Conservation (phyloP, 2,888 invertebrate species). For the Himalopsyche anomala region DNA sequence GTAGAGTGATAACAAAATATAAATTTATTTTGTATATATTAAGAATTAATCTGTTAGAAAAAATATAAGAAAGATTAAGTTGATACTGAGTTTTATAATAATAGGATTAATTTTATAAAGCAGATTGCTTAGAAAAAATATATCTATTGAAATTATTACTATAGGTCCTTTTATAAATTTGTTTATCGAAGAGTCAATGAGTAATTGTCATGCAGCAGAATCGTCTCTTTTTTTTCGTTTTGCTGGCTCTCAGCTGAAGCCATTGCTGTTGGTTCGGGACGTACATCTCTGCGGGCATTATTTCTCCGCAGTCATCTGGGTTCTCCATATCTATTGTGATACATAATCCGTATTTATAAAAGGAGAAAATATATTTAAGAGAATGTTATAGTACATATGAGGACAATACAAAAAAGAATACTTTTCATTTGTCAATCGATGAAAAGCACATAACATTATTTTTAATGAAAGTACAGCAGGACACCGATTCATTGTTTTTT, state of each 20-base stretch:
- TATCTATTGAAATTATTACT: not conserved
- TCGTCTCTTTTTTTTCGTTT: constrained; percentile 66
- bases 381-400: too few relatives aligned
- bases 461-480: too few relatives aligned
- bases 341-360: not conserved
- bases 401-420: too few relatives aligned
- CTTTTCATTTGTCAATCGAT: too few relatives aligned
- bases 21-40: not conserved
- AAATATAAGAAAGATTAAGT: not conserved
- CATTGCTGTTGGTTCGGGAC: constrained; percentile 94
- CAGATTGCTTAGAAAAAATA: not conserved
- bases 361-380: too few relatives aligned
- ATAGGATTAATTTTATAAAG: not conserved
- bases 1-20: too few relatives aligned
- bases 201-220: constrained; percentile 66
- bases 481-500: too few relatives aligned
- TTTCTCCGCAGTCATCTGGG: constrained; percentile 71
- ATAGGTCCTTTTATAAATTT: not conserved
- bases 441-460: too few relatives aligned
- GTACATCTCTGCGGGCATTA: constrained; percentile 95
- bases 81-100: not conserved
- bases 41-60: not conserved
- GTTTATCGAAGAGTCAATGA: constrained; percentile 19
- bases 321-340: constrained; percentile 56
- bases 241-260: constrained; percentile 85